Evolutionary conservation across 1,140 invertebrate species (phyloP), one percentile per base, ranked within the genome.

Genomic region (Nomia melanderi): DNA sequence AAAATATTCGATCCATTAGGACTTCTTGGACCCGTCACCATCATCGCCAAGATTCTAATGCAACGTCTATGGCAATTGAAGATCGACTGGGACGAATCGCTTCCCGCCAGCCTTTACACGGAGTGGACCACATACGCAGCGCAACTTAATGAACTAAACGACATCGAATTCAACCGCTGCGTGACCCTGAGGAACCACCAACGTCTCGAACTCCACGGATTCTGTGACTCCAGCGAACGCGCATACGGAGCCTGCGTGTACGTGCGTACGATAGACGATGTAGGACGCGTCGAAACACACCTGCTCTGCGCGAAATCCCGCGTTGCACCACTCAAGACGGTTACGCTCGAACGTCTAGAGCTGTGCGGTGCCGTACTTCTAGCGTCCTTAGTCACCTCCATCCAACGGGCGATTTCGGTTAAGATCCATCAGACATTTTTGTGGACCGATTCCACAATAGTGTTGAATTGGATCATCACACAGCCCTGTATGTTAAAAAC

Each of bases 401-500:
- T 63, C 17, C 36, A 6, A 29, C 17, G 2, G 0, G 39, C 39
- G 0, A 0, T 44, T 6, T 17, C 5, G 1, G 2, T n/a, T 1
- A 0, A 25, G 1, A 1, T 50, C 4, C 0, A 50, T 11, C 5
- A 44, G 0, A 23, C 5, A 1, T 57, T 39, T n/a, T 87, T 83
- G 23, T 92, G 90, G 88, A 86, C 85, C 0, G 90, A 93, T 70
- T 92, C 91, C 1, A 89, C 85, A 0, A 87, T 92, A 2, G 86
- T 62, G 0, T 47, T 85, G 14, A 33, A 33, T 27, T 91, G 87
- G 89, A 74, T 90, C 0, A 50, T 31, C 3, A 67, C 56, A 3
- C 31, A 70, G 11, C 71, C 90, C 9, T 39, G 66, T 54, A 67
- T 66, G n/a, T 84, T 82, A 71, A 87, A 92, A 77, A 85, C 86